Conservation (phyloP, 2,113 vertebrate species). For the Acanthochromis polyacanthus region DNA sequence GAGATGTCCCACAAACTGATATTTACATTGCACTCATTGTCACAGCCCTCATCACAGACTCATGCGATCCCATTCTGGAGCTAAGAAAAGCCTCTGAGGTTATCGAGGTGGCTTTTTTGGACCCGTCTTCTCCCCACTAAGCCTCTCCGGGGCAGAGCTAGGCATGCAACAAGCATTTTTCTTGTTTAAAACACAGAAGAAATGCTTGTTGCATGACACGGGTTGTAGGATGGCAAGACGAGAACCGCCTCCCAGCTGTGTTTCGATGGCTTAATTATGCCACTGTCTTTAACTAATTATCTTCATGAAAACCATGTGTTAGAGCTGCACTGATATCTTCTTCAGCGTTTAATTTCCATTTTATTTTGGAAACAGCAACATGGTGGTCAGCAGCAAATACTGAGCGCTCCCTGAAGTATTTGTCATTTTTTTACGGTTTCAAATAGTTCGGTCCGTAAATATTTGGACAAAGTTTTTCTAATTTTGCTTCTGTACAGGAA, state of each 20-base stretch:
- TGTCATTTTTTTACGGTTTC: no score
- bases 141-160: constrained; percentile 4
- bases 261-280: not conserved
- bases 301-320: not conserved
- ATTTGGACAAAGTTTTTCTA: no score
- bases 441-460: no score
- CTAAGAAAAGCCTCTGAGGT: constrained; percentile 16
- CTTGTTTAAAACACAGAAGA: not conserved
- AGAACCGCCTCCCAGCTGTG: not conserved
- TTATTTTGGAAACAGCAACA: no score
- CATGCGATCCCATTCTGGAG: constrained; percentile 63
- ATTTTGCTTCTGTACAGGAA: no score
- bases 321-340: not conserved
- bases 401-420: no score
- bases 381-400: no score
- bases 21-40: constrained; percentile 71
- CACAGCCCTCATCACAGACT: constrained; percentile 63
- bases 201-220: constrained; percentile 19
- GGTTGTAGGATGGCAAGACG: not conserved
- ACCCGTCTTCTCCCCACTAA: not conserved
- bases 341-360: no score
- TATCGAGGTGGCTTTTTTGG: constrained; percentile 12
- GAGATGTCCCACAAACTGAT: constrained; percentile 64
- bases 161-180: no score
- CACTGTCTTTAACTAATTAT: not conserved